Percentiles rank a stretch among this genome's conserved stretches.
These are phyloP conservation scores for Glossophaga mutica DNA, from an alignment of 2,797 vertebrate species.

Conservation along the genomic window DNA sequence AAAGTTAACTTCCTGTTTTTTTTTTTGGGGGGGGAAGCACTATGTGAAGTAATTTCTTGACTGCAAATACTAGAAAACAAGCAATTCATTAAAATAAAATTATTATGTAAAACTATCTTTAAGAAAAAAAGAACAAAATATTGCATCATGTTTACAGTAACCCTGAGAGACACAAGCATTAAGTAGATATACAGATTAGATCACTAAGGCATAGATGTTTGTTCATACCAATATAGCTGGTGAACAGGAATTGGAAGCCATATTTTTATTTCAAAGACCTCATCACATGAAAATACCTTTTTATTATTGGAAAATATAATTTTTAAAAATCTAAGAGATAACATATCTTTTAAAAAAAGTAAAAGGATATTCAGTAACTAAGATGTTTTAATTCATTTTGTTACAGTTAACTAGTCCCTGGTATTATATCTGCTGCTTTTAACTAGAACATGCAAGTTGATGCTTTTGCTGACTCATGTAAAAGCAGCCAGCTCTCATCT, in stretches of 20 bases:
- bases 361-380: background rate
- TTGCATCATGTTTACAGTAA: background rate
- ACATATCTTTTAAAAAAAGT: background rate
- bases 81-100: constrained; percentile 12
- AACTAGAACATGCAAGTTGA: background rate
- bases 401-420: background rate
- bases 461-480: background rate
- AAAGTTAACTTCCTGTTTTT: constrained; percentile 55
- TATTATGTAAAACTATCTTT: background rate
- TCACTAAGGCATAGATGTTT: background rate
- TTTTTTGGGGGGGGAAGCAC: background rate
- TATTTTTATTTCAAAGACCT: background rate
- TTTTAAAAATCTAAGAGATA: background rate
- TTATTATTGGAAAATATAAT: background rate
- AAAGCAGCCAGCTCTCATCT: background rate
- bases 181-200: background rate
- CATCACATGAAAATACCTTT: background rate
- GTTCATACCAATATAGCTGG: background rate
- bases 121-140: background rate
- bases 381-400: background rate
- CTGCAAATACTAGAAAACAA: background rate
- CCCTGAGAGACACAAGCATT: background rate
- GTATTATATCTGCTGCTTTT: background rate
- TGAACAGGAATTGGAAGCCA: background rate
- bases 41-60: constrained; percentile 26